Base-by-base conservation (phyloP, 2,888 invertebrate genomes). In the Dione vanillae region DNA sequence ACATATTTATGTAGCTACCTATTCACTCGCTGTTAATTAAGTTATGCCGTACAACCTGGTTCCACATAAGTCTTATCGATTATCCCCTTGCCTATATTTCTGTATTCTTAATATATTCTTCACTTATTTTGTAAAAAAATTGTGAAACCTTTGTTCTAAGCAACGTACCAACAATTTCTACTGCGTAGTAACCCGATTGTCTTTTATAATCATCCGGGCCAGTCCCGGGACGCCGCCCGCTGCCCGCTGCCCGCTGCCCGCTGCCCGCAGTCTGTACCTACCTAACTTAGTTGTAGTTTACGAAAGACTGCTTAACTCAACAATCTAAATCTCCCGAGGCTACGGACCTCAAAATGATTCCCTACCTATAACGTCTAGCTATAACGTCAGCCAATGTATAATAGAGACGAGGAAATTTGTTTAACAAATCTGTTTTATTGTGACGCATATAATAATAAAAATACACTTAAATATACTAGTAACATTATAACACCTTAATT, bases 351-450 rank as follows among this genome's bases (percentile, higher is more conserved):
- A 71, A 73, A 75, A 70, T 73, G 73, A 72, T 76, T 76, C 78
- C 70, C 65, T n/a, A n/a, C n/a, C n/a, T n/a, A n/a, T n/a, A n/a
- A n/a, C n/a, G n/a, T 71, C 76, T 75, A 75, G 70, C 66, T 72
- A 43, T 59, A 41, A 41, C 54, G 67, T 72, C 72, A 74, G 70
- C 69, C 72, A 51, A 70, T 77, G 75, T 76, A 77, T 77, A 76
- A 76, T 77, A 71, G 71, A 76, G 70, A 51, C 47, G 75, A 72
- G 75, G 74, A 77, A 76, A 77, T 77, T 27, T 77, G 75, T 74
- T 66, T 65, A 75, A 73, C 68, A 67, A 69, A 74, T 76, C 75
- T 5, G 27, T 27, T 27, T 27, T 27, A 27, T 27, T 27, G 27
- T 27, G 5, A 27, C 27, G 27, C 27, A 27, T 27, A 27, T 27